Base-by-base conservation (phyloP, 2,888 invertebrate species). In the Erpobdella octoculata region DNA sequence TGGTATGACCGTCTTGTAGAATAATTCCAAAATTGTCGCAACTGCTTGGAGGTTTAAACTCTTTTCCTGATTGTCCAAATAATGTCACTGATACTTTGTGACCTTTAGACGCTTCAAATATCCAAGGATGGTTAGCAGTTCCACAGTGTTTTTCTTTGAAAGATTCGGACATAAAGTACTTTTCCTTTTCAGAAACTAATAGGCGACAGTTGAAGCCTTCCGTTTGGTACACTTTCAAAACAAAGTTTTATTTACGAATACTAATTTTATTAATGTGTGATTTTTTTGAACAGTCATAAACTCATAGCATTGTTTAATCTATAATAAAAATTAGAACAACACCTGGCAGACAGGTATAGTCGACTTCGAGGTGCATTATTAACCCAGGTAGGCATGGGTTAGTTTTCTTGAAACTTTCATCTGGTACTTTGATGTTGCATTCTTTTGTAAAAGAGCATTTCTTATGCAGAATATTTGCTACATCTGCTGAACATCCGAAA, bases 361-460 rank as follows among this genome's bases (percentile, higher is more conserved):
- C 28, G 8, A 28, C 53, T n/a, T 53, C 53, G 21, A 53, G 53
- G 15, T 53, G 53, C 21, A 53, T 21, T 25, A 25, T 53, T 53
- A 53, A 15, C 1, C 21, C 28, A 28, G 53, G 53, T 9, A 53
- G 9, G 28, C 53, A 53, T 1, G 53, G 53, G 28, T 53, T 53
- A 6, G 21, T 53, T n/a, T n/a, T 15, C 15, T 53, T 53, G 21
- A 53, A 15, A 25, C 28, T 28, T 12, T 21, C 21, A 53, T 53
- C 53, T 25, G 21, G 28, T n/a, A 53, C 15, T n/a, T 53, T 53
- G 1, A 53, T 8, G 28, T 28, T 53, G 53, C 53, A 53, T 53
- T 53, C 53, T 53, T n/a, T 53, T 28, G 21, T 53, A 53, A 53
- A 53, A 53, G 53, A 53, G 28, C 53, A 53, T n/a, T 18, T 53